These are phyloP conservation scores for Diogma glabrata DNA, from an alignment of 2,888 invertebrate genomes.

Conservation along the genomic window DNA sequence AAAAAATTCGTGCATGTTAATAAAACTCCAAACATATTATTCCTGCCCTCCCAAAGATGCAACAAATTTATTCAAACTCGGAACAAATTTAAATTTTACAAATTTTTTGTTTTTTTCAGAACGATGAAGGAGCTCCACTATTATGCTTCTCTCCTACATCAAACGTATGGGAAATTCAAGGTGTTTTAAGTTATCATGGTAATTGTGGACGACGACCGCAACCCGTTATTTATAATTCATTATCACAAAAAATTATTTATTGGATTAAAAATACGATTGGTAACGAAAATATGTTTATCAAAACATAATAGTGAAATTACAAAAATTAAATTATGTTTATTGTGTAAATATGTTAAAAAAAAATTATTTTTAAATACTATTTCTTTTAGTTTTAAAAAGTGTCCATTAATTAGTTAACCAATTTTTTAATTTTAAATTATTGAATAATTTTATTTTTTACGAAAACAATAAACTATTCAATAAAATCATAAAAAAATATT, in stretches of 20 bases:
- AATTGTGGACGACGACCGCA: conserved; percentile 45
- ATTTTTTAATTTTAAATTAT: too few relatives aligned
- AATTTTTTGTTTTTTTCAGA: conserved; percentile 33
- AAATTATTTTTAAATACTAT: too few relatives aligned
- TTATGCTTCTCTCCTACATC: conserved; percentile 44
- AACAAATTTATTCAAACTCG: not conserved
- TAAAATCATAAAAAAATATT: too few relatives aligned
- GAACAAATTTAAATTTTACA: not conserved
- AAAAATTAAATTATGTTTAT: too few relatives aligned
- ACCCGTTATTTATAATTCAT: conserved; percentile 44
- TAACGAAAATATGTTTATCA: conserved; percentile 13
- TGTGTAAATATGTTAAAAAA: too few relatives aligned
- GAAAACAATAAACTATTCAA: too few relatives aligned
- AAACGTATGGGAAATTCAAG: conserved; percentile 47
- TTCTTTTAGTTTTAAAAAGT: too few relatives aligned
- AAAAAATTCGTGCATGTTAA: too few relatives aligned
- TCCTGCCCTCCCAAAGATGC: not conserved
- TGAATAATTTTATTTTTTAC: too few relatives aligned
- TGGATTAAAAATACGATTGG: conserved; percentile 21
- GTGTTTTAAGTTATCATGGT: conserved; percentile 46
- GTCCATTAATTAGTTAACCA: too few relatives aligned
- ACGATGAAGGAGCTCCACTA: conserved; percentile 53
- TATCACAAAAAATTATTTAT: conserved; percentile 23
- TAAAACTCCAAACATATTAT: not conserved
- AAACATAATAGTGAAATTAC: too few relatives aligned